A percentile compares a stretch with the other conserved stretches of the same genome.
These are phyloP conservation scores for Alexandromys fortis DNA, from an alignment of 2,113 vertebrate genomes.

Conservation along the genomic window DNA sequence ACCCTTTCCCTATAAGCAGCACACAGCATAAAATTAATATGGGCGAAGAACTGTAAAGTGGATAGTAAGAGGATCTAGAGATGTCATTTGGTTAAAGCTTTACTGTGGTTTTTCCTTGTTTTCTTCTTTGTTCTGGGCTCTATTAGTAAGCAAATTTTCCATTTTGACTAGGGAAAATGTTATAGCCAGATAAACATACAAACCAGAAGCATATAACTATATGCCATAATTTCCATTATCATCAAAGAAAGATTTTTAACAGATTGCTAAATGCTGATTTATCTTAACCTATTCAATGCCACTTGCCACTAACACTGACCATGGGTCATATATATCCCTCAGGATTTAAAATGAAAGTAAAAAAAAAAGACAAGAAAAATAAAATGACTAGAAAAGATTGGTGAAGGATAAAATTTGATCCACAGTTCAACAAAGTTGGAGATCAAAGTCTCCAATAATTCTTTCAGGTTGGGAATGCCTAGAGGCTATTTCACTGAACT, in stretches of 20 bases:
- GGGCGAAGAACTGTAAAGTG: not conserved
- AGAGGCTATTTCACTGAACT: slow-evolving; percentile 55
- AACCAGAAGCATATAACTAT: not conserved
- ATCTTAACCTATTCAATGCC: not conserved
- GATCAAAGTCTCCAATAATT: slow-evolving; percentile 68
- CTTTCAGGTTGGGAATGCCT: slow-evolving; percentile 51
- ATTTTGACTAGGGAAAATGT: not conserved
- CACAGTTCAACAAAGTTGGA: slow-evolving; percentile 1
- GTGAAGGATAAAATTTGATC: slow-evolving; percentile 52
- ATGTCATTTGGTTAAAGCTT: not conserved
- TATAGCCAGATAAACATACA: not conserved
- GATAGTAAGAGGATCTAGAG: not conserved
- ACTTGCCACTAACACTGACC: not conserved
- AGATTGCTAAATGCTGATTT: slow-evolving; percentile 27
- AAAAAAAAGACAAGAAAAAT: not conserved
- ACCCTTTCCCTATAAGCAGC: not conserved
- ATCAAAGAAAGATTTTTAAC: not conserved
- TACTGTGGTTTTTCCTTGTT: not conserved
- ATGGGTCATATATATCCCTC: not conserved
- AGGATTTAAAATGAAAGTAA: not conserved
- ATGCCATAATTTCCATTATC: not conserved
- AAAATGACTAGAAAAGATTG: slow-evolving; percentile 31
- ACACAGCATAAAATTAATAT: not conserved
- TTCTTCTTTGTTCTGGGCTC: no score
- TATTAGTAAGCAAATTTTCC: not conserved